phyloP scores from a whole-genome alignment of 2,888 invertebrate species.

The Parasteatoda lunata region DNA sequence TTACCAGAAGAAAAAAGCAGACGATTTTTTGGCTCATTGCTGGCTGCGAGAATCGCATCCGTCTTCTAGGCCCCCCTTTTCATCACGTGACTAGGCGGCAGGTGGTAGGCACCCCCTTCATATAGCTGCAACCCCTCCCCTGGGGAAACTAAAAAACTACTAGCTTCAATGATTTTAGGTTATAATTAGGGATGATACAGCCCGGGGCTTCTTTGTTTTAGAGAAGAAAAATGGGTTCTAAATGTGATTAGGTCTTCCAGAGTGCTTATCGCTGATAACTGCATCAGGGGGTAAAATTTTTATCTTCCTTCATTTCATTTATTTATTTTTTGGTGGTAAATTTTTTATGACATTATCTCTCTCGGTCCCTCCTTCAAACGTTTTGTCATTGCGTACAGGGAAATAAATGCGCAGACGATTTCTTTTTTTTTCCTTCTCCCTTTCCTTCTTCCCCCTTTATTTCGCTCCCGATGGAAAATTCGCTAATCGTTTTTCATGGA shows the following conservation, averaged over 20 bases:
- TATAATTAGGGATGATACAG: constrained; percentile 66
- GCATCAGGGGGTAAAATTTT: constrained; percentile 56
- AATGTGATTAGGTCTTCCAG: constrained; percentile 60
- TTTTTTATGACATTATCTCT: not conserved
- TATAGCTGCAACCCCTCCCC: constrained; percentile 17
- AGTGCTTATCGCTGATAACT: constrained; percentile 65
- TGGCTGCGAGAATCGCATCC: constrained; percentile 45
- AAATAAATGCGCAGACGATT: constrained; percentile 9
- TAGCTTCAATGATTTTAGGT: constrained; percentile 63
- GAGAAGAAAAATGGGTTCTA: constrained; percentile 57
- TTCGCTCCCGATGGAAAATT: not conserved
- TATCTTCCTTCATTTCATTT: constrained; percentile 38
- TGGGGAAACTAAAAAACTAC: constrained; percentile 30
- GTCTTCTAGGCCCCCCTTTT: constrained; percentile 40
- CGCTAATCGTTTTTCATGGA: not conserved
- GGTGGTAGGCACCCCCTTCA: constrained; percentile 55
- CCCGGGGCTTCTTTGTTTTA: constrained; percentile 64
- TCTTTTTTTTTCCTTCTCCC: not conserved
- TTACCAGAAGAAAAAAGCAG: constrained; percentile 16
- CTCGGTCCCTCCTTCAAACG: not conserved
- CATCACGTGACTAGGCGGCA: constrained; percentile 61
- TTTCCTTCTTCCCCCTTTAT: not conserved
- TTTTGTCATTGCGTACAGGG: constrained; percentile 51
- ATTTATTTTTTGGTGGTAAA: constrained; percentile 7
- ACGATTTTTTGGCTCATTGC: constrained; percentile 53